Conservation (phyloP, 2,797 vertebrate species). For the Dendrocincla fuliginosa region DNA sequence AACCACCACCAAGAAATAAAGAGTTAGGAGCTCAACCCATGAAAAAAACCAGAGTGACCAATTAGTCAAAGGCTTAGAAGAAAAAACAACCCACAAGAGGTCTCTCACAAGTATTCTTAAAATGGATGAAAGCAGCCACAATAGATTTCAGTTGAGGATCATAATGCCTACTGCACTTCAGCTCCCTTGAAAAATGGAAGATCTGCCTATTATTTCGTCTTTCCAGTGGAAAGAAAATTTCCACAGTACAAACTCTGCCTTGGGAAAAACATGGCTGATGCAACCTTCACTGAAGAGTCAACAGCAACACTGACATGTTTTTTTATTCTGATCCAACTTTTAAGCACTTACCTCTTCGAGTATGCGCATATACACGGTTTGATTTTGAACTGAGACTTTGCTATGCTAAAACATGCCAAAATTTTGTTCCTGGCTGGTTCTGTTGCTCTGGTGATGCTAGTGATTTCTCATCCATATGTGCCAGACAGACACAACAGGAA, state of each 20-base stretch:
- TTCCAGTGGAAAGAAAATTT: background rate
- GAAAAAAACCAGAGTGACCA: background rate
- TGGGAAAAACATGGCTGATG: background rate
- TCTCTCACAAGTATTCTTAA: background rate
- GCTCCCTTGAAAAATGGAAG: background rate
- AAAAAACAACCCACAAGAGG: background rate
- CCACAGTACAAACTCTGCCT: rapidly evolving
- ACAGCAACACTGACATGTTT: background rate
- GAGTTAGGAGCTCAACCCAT: background rate
- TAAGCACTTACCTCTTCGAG: background rate
- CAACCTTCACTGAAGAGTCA: background rate
- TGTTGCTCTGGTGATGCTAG: conserved; percentile 52
- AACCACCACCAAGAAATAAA: background rate
- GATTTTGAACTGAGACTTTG: conserved; percentile 44
- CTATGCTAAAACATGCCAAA: conserved; percentile 59
- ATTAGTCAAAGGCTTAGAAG: background rate
- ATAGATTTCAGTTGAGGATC: background rate
- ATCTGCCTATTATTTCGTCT: rapidly evolving
- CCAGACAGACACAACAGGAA: conserved; percentile 60
- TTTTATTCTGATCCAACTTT: background rate
- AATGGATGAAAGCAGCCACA: background rate
- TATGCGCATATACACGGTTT: conserved; percentile 11
- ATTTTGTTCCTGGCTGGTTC: conserved; percentile 64
- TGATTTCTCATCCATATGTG: conserved; percentile 39
- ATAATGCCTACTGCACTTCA: background rate